Conservation (phyloP, 2,888 invertebrate species). For the Euspilapteryx auroguttella region DNA sequence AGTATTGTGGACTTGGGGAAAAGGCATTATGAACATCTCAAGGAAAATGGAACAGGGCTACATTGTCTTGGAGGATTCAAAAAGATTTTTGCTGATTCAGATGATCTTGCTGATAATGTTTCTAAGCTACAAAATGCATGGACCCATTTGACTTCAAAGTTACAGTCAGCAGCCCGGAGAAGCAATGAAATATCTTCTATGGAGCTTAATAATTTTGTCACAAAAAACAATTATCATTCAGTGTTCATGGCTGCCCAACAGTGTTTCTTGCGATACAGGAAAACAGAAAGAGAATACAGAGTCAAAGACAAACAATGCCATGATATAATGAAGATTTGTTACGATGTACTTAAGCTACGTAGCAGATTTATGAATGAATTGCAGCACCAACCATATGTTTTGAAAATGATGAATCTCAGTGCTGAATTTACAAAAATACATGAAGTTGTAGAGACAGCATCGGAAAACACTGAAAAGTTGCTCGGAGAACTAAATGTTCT, state of each 20-base stretch:
- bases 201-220: conserved; percentile 37
- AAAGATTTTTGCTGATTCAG: conserved; percentile 31
- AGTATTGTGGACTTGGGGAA: conserved; percentile 37
- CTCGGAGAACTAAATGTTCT: conserved; percentile 20
- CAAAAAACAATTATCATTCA: conserved; percentile 36
- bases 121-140: conserved; percentile 40
- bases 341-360: conserved; percentile 56
- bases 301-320: conserved; percentile 39
- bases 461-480: conserved; percentile 32
- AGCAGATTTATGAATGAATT: conserved; percentile 45
- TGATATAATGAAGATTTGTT: conserved; percentile 58
- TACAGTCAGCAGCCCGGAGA: conserved; percentile 45
- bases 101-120: conserved; percentile 36
- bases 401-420: conserved; percentile 42
- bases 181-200: conserved; percentile 35
- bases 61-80: conserved; percentile 40
- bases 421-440: conserved; percentile 41
- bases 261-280: conserved; percentile 37
- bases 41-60: conserved; percentile 24
- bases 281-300: conserved; percentile 36
- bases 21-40: conserved; percentile 28
- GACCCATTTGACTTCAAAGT: conserved; percentile 37
- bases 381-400: conserved; percentile 36
- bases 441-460: conserved; percentile 33
- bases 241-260: conserved; percentile 41